These are phyloP conservation scores for Gallinago solitaria DNA, from an alignment of 2,797 vertebrate species.

Conservation along the genomic window DNA sequence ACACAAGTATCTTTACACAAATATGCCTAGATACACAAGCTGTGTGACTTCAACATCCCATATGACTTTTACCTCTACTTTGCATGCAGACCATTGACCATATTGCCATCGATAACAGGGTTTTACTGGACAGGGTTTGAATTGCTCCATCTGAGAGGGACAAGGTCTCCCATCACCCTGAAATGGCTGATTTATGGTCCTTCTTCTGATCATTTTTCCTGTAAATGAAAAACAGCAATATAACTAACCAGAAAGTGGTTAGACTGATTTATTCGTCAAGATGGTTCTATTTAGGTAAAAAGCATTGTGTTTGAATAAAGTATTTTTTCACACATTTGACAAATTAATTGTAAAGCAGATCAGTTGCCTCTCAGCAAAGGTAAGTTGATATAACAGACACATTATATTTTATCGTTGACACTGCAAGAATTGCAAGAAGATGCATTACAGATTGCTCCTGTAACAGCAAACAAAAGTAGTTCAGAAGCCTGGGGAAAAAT, in stretches of 20 bases:
- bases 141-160: conserved; percentile 89
- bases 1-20: background rate
- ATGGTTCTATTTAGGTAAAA: background rate
- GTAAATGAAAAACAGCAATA: conserved; percentile 16
- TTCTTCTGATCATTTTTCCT: conserved; percentile 93
- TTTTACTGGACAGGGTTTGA: conserved; percentile 93
- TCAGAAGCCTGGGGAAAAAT: background rate
- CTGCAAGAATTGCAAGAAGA: background rate
- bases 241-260: background rate
- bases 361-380: background rate
- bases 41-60: background rate
- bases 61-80: conserved; percentile 86
- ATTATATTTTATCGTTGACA: background rate
- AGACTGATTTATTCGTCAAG: background rate
- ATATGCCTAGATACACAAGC: background rate
- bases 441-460: background rate
- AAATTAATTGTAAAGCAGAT: background rate
- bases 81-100: conserved; percentile 90
- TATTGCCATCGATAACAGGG: conserved; percentile 96
- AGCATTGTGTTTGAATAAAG: background rate
- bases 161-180: conserved; percentile 97
- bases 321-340: background rate
- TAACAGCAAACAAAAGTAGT: background rate
- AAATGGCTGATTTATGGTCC: conserved; percentile 88
- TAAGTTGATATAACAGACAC: background rate